Conservation (phyloP, 2,113 vertebrate genomes). For the Athene noctua region DNA sequence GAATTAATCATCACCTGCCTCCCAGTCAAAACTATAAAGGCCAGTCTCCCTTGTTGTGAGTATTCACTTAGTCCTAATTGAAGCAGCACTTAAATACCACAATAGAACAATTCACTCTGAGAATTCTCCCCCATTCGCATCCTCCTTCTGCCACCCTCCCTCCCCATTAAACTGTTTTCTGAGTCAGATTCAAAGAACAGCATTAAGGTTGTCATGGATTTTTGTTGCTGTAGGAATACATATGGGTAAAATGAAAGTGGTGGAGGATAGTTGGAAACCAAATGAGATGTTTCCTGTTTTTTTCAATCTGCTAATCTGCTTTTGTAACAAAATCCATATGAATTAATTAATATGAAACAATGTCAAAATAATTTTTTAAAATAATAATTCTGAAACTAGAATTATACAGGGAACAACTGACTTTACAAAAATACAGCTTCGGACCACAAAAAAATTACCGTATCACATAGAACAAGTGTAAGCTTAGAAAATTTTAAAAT, state of each 20-base stretch:
- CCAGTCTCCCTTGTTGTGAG: constrained; percentile 16
- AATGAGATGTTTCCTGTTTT: neutral
- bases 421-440: neutral
- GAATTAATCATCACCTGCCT: constrained; percentile 59
- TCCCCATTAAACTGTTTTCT: constrained; percentile 22
- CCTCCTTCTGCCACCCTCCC: neutral
- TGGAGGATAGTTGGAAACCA: neutral
- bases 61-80: constrained; percentile 49
- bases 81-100: constrained; percentile 45
- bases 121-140: neutral
- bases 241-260: neutral
- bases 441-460: neutral
- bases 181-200: neutral
- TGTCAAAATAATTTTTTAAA: constrained; percentile 5
- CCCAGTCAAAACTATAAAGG: constrained; percentile 44
- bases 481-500: neutral
- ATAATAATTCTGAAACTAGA: neutral
- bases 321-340: neutral
- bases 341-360: neutral
- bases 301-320: neutral
- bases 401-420: neutral
- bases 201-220: neutral
- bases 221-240: neutral
- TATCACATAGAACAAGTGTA: neutral
- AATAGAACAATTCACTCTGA: constrained; percentile 3